phyloP scores from a whole-genome alignment of 2,888 invertebrate species.

The Lasioglossum oenotherae region DNA sequence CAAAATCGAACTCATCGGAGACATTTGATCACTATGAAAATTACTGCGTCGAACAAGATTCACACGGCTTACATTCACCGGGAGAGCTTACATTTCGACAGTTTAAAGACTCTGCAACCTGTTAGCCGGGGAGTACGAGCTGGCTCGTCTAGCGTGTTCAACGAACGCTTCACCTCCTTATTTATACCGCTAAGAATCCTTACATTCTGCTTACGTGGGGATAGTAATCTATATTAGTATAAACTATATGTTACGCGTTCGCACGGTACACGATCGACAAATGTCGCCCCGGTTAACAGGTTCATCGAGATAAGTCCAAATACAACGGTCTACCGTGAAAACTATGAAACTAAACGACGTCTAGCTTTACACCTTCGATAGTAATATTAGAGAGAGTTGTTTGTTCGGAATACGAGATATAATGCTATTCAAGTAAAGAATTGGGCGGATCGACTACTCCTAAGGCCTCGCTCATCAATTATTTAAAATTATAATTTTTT shows the following conservation, averaged over 20 bases:
- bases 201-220: not conserved
- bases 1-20: slow-evolving; percentile 14
- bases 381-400: slow-evolving; percentile 69
- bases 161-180: not conserved
- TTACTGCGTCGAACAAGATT: slow-evolving; percentile 41
- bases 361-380: slow-evolving; percentile 71
- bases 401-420: slow-evolving; percentile 69
- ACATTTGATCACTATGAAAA: not conserved
- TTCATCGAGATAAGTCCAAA: slow-evolving; percentile 58
- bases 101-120: slow-evolving; percentile 66
- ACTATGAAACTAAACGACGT: slow-evolving; percentile 79
- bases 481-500: slow-evolving; percentile 68
- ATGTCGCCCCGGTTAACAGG: slow-evolving; percentile 1
- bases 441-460: slow-evolving; percentile 84
- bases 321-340: slow-evolving; percentile 71
- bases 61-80: slow-evolving; percentile 55
- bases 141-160: not conserved
- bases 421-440: slow-evolving; percentile 74
- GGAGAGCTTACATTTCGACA: slow-evolving; percentile 61
- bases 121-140: not conserved
- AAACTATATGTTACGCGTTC: slow-evolving; percentile 1
- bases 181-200: not conserved
- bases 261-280: not conserved
- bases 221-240: slow-evolving; percentile 1
- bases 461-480: slow-evolving; percentile 83